Evolutionary conservation across 1,140 invertebrate genomes (phyloP), one percentile per base, ranked within the genome.

Genomic region (Pteromalus puparum): DNA sequence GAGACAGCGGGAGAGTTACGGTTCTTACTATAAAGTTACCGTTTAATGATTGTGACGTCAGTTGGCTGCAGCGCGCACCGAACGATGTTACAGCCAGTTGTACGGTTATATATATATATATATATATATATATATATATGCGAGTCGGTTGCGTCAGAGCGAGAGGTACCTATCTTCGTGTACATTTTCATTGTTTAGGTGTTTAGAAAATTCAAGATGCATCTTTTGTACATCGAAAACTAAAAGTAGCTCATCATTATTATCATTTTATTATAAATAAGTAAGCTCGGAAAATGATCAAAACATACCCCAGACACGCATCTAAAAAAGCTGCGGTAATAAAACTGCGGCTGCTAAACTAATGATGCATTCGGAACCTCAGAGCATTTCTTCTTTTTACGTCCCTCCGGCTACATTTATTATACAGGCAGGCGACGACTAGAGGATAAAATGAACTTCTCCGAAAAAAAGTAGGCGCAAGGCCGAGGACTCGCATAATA

Each of bases 1-100:
- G 53, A 61, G 53, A 61, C 53, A 61, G 53, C 53, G 18, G 21
- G 18, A n/a, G 53, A 61, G 53, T 61, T 61, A 61, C 53, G 53
- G 53, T 21, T 61, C 21, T 21, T 61, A 61, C 53, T 61, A 61
- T 61, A 61, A 48, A 48, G 15, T 48, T 48, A 21, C 18, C 53
- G 53, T 61, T 61, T 61, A 61, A 61, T 61, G 53, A 61, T 61
- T 61, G 53, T 61, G 53, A 61, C 53, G 53, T 61, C 53, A 61
- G 18, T 61, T n/a, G 53, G 21, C 21, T 18, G 53, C 21, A 38
- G 53, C 21, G 53, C 53, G 4, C 21, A 7, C 18, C 4, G 6
- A 61, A 18, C 38, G 38, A 1, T 9, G 38, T 42, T 42, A 42
- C 38, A 42, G 38, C 38, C 6, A 7, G 38, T 30, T 30, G 30